phyloP scores from a whole-genome alignment of 1,140 invertebrate genomes.

The Dendroctonus valens region DNA sequence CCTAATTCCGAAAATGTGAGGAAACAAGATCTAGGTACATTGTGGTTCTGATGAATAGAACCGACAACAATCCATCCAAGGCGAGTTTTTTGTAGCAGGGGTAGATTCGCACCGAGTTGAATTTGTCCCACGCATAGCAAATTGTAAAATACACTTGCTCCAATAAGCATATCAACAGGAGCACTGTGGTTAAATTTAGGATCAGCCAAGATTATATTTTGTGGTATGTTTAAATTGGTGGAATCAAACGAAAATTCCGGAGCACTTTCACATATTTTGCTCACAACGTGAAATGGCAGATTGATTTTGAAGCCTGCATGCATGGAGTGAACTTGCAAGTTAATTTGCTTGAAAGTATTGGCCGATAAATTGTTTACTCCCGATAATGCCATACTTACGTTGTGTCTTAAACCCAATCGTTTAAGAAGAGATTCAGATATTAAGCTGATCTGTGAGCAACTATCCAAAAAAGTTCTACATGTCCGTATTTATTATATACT shows the following conservation, averaged over 20 bases:
- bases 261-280: no score
- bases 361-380: no score
- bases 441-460: neutral
- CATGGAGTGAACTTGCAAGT: no score
- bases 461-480: neutral
- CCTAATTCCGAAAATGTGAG: neutral
- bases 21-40: neutral
- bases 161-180: neutral
- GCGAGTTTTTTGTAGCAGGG: neutral
- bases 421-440: neutral
- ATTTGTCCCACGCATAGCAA: neutral
- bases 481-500: neutral
- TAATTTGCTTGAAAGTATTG: no score
- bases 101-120: neutral
- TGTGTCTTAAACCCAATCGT: conserved; percentile 14
- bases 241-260: no score
- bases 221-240: neutral
- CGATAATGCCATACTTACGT: no score
- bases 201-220: neutral
- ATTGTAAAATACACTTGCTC: neutral
- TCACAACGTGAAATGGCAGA: no score
- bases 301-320: neutral
- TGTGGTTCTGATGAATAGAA: neutral
- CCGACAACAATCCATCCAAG: conserved; percentile 1
- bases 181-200: neutral